Percentiles rank a stretch among this genome's conserved stretches.
phyloP scores from a whole-genome alignment of 2,888 invertebrate species.

The Tricholauxania praeusta region DNA sequence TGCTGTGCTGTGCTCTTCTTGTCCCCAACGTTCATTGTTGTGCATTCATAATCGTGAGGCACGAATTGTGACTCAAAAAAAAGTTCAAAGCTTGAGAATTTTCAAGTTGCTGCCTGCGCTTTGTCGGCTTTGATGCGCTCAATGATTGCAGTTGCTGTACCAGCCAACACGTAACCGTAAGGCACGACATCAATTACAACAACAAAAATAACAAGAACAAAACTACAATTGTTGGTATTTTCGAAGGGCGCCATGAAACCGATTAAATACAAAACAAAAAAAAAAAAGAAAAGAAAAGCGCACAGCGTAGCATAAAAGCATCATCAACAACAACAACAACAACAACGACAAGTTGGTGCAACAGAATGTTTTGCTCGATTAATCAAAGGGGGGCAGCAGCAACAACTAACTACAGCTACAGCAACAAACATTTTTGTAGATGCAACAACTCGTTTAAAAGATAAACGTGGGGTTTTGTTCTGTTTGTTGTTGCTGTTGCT shows the following conservation, averaged over 20 bases:
- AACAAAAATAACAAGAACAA: constrained; percentile 30
- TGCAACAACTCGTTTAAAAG: constrained; percentile 49
- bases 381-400: neutral
- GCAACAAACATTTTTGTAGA: constrained; percentile 36
- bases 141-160: neutral
- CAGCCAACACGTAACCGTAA: constrained; percentile 17
- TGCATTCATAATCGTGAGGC: constrained; percentile 53
- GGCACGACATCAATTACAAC: constrained; percentile 29
- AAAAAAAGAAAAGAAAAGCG: neutral
- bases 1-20: neutral
- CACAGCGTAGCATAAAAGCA: neutral
- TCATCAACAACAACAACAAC: neutral
- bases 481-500: constrained; percentile 21
- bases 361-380: constrained; percentile 12
- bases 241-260: constrained; percentile 28
- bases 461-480: constrained; percentile 42
- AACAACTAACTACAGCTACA: constrained; percentile 5
- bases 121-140: constrained; percentile 27
- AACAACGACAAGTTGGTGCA: neutral
- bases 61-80: constrained; percentile 56
- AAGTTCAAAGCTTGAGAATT: neutral
- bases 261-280: constrained; percentile 19
- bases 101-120: constrained; percentile 21
- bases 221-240: constrained; percentile 21
- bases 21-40: constrained; percentile 30